Conservation (phyloP, 2,113 vertebrate genomes). For the Lathamus discolor region DNA sequence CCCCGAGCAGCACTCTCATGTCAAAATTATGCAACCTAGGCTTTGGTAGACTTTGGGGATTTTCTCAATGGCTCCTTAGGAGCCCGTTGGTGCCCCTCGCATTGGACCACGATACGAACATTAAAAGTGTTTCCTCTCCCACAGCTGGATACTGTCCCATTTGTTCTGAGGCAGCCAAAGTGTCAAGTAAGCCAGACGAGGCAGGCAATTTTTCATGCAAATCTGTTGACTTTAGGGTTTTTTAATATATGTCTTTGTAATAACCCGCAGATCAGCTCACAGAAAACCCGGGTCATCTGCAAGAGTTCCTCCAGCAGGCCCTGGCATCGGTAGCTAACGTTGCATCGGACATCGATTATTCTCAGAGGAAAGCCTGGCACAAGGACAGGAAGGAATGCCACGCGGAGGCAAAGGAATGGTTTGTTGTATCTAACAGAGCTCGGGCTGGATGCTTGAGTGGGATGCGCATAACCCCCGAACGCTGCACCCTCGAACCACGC, state of each 20-base stretch:
- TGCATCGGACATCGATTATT: background rate
- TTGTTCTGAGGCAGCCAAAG: slow-evolving; percentile 59
- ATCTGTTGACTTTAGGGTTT: slow-evolving; percentile 68
- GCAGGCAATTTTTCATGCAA: slow-evolving; percentile 63
- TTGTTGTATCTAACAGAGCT: background rate
- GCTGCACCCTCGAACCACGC: background rate
- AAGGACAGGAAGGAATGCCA: slow-evolving; percentile 32
- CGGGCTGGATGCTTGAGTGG: background rate
- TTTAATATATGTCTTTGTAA: slow-evolving; percentile 61
- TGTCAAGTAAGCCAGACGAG: slow-evolving; percentile 40
- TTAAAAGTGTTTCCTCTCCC: slow-evolving; percentile 58
- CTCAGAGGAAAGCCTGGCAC: slow-evolving; percentile 31
- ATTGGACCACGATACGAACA: slow-evolving; percentile 37
- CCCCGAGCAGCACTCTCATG: slow-evolving; percentile 22
- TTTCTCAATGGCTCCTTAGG: slow-evolving; percentile 44
- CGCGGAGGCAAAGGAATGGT: background rate
- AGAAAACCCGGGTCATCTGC: background rate
- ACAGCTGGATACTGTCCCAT: slow-evolving; percentile 63
- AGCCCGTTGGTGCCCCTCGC: slow-evolving; percentile 41
- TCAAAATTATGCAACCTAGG: slow-evolving; percentile 32
- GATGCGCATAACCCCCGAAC: background rate
- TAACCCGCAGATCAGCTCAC: slow-evolving; percentile 52
- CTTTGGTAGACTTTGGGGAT: slow-evolving; percentile 51
- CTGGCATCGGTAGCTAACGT: background rate
- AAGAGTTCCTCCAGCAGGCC: slow-evolving; percentile 25